Percentiles rank a stretch among this genome's conserved stretches.
Conservation (phyloP, 1,140 invertebrate species). For the Amphibalanus amphitrite region DNA sequence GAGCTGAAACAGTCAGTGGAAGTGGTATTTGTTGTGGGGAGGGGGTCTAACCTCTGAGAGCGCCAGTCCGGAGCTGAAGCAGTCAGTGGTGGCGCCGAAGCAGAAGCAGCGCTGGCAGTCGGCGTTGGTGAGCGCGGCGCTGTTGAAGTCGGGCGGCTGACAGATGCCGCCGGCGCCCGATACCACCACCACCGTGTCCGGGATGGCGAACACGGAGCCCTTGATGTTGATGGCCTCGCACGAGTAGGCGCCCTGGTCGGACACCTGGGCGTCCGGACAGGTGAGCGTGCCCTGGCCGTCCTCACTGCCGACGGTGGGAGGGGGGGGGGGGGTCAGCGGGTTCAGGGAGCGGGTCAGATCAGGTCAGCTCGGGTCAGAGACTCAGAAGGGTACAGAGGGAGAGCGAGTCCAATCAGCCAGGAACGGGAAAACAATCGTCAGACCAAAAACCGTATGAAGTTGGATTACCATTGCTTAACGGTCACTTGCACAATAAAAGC, state of each 20-base stretch:
- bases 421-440: too few species aligned
- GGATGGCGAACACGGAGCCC: conserved; percentile 68
- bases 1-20: too few species aligned
- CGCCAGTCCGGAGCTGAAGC: conserved; percentile 65
- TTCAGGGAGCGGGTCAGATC: too few species aligned
- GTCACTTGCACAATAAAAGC: too few species aligned
- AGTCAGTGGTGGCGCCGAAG: conserved; percentile 63
- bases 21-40: too few species aligned
- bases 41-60: conserved; percentile 50
- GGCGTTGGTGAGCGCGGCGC: conserved; percentile 38
- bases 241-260: conserved; percentile 87
- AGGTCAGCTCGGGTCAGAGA: too few species aligned
- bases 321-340: too few species aligned
- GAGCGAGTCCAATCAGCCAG: too few species aligned
- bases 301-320: conserved; percentile 22
- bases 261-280: conserved; percentile 31
- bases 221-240: conserved; percentile 86
- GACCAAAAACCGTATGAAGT: too few species aligned
- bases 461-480: too few species aligned
- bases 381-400: too few species aligned
- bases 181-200: conserved; percentile 77
- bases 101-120: conserved; percentile 91
- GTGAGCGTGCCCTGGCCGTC: conserved; percentile 35
- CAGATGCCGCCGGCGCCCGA: conserved; percentile 38
- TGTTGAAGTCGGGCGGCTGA: conserved; percentile 61